A percentile compares a stretch with the other conserved stretches of the same genome.
Conservation (phyloP, 2,113 vertebrate species). For the Larimichthys polyactis region DNA sequence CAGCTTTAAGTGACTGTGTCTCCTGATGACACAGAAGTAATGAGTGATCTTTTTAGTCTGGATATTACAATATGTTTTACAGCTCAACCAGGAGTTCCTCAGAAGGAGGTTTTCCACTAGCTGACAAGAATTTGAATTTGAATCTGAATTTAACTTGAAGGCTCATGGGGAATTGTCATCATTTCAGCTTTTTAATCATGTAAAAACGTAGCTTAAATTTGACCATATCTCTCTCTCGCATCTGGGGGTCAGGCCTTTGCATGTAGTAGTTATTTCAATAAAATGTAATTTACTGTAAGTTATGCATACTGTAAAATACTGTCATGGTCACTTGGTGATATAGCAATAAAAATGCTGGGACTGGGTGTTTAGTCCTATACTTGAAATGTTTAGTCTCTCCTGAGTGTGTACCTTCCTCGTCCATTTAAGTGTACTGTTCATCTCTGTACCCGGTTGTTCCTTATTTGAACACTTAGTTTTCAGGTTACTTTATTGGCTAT, state of each 20-base stretch:
- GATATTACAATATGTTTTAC: background rate
- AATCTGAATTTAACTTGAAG: background rate
- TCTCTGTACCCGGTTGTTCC: background rate
- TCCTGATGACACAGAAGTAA: background rate
- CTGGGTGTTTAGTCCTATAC: background rate
- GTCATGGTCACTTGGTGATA: background rate
- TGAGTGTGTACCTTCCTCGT: background rate
- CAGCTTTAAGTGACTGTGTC: background rate
- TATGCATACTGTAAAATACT: background rate
- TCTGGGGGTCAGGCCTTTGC: too few species aligned
- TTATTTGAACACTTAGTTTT: slow-evolving; percentile 17
- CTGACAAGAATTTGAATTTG: too few species aligned
- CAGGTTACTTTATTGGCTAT: slow-evolving; percentile 92
- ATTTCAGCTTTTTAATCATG: background rate
- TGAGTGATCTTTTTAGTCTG: background rate
- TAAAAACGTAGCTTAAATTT: background rate
- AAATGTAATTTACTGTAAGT: background rate
- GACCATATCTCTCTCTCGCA: too few species aligned
- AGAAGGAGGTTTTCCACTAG: background rate
- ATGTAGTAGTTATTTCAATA: too few species aligned
- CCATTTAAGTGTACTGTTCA: too few species aligned
- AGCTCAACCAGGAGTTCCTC: background rate
- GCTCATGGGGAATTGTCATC: background rate
- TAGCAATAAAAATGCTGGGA: background rate
- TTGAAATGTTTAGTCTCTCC: background rate